A percentile compares a stretch with the other conserved stretches of the same genome.
Evolutionary conservation across 64 coral and sea anemone genomes (phyloP).

Genomic region (Pocillopora damicornis): DNA sequence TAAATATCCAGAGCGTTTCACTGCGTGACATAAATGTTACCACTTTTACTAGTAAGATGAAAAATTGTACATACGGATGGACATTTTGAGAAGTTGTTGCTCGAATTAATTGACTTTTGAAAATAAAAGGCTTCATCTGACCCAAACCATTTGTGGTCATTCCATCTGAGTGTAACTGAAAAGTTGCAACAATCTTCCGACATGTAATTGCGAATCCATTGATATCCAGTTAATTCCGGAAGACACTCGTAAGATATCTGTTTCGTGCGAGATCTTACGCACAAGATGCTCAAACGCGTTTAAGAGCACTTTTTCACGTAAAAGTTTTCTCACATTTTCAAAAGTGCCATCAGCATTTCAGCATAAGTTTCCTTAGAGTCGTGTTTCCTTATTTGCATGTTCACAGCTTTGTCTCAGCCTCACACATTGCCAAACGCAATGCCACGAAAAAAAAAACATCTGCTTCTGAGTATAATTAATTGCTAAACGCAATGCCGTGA

Average conservation of each 20-base stretch:
- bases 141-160: neutral
- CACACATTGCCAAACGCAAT: no score
- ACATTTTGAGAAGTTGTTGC: neutral
- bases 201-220: neutral
- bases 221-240: neutral
- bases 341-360: no score
- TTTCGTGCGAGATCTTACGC: neutral
- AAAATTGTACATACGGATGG: slow-evolving; percentile 2
- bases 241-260: neutral
- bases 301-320: neutral
- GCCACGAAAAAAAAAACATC: no score
- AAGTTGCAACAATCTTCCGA: neutral
- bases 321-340: no score
- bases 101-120: neutral
- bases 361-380: no score
- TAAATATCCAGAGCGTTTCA: neutral
- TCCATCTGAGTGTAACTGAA: neutral
- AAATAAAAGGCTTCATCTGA: neutral
- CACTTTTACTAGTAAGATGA: neutral
- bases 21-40: neutral
- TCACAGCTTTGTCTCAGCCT: no score
- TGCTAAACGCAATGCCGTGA: no score
- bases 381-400: no score
- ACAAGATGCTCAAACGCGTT: neutral
- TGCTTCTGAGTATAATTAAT: no score